Evolutionary conservation across 2,797 vertebrate genomes (phyloP), one percentile per base, ranked within the genome.

Genomic region (Kryptolebias ocellatus): DNA sequence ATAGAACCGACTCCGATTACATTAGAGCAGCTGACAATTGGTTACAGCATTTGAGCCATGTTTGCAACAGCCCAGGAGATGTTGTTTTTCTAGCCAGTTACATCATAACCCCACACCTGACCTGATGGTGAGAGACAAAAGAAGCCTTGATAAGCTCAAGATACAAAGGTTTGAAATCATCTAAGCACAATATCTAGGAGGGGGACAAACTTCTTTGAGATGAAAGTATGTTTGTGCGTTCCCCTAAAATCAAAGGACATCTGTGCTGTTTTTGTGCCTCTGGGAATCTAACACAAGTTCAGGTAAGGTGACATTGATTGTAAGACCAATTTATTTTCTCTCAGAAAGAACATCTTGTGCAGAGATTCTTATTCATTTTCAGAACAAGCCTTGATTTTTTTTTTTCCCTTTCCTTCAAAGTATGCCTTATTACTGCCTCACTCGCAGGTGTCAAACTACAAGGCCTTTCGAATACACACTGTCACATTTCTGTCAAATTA

Each of bases 261-360:
- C 83, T 74, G 42, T 74, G 67, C 63, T 55, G 80, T 42, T 67
- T 62, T 77, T 78, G 42, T 76, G 70, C 62, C 61, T 84, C 49
- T 76, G 64, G 80, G 70, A 79, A 76, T 83, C 78, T 77, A 72
- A 42, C 39, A 42, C 39, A 14, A 64, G 85, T 85, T 87, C 67
- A 57, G 84, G 68, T 76, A 54, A 82, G 81, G 68, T 85, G 84
- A 82, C 86, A 79, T 55, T 80, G 70, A 67, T 85, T 83, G 89
- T 88, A 85, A 90, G 88, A 83, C 80, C 89, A 89, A 89, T 92
- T 93, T 92, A 89, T 91, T 91, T 92, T 85, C 86, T 81, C 87
- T 93, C 87, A 86, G 61, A 83, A 55, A 84, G 76, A 88, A 90
- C 81, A 79, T 81, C 71, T 70, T 83, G 79, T 75, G 78, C 74